Evolutionary conservation across 64 coral and sea anemone genomes (phyloP).

Genomic region (Montipora foliosa): DNA sequence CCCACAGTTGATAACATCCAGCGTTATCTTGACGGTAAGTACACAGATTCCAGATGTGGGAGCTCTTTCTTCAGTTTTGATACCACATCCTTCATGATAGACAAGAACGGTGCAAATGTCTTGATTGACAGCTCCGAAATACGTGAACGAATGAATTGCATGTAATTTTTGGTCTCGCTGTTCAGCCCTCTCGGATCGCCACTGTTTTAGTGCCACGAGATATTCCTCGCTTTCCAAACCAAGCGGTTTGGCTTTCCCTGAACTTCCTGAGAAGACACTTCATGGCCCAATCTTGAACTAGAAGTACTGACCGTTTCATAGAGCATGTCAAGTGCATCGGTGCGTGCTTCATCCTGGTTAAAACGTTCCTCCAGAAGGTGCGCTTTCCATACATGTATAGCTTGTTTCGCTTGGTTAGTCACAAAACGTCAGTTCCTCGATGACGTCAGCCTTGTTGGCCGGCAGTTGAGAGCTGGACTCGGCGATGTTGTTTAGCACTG

Average conservation of each 20-base stretch:
- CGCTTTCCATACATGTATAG: neutral
- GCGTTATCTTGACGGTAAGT: neutral
- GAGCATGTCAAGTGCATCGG: neutral
- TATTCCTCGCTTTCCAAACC: no score
- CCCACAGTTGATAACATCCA: no score
- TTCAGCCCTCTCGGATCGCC: neutral
- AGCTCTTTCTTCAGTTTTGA: no score
- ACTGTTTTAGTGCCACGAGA: neutral
- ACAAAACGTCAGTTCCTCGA: neutral
- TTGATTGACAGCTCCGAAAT: slow-evolving; percentile 21
- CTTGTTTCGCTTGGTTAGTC: neutral
- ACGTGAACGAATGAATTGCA: slow-evolving; percentile 32
- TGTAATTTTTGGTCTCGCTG: neutral
- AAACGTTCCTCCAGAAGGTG: neutral
- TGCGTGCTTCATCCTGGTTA: neutral
- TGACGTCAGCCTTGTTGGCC: neutral
- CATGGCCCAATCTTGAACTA: no score
- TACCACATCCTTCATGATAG: slow-evolving; percentile 19
- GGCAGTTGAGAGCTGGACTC: neutral
- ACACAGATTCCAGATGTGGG: neutral
- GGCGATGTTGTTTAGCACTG: neutral
- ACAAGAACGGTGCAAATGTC: slow-evolving; percentile 42
- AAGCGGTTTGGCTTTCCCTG: no score
- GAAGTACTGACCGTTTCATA: neutral
- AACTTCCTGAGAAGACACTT: no score